Evolutionary conservation across 1,140 invertebrate genomes (phyloP).

Genomic region (Archegozetes longisetosus): DNA sequence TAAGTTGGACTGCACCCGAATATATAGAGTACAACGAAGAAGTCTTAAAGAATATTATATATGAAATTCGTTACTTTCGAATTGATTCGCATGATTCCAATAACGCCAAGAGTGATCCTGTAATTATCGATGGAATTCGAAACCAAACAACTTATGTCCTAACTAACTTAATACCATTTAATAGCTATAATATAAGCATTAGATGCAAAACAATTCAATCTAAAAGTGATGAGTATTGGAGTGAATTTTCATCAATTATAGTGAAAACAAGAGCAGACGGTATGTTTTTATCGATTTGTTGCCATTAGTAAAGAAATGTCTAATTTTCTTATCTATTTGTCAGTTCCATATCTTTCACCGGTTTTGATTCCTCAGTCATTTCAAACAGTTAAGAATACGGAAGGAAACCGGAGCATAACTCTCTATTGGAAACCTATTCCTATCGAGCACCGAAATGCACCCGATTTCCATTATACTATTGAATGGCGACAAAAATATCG

Average conservation of each 20-base stretch:
- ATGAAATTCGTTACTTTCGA: not conserved
- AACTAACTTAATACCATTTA: slow-evolving; percentile 8
- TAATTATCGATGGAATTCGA: not conserved
- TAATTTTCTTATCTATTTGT: too few relatives aligned
- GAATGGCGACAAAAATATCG: not conserved
- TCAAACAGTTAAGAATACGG: slow-evolving; percentile 7
- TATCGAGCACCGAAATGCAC: slow-evolving; percentile 7
- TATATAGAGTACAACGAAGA: not conserved
- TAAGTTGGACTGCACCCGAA: slow-evolving; percentile 2
- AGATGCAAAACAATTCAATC: slow-evolving; percentile 10
- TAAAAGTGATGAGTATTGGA: slow-evolving; percentile 14
- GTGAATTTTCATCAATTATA: slow-evolving; percentile 2
- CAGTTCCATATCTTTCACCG: slow-evolving; percentile 1
- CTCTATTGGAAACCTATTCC: slow-evolving; percentile 17
- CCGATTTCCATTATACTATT: slow-evolving; percentile 10
- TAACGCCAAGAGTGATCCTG: not conserved
- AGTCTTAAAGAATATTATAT: not conserved
- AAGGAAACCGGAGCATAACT: slow-evolving; percentile 8
- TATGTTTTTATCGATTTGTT: slow-evolving; percentile 4
- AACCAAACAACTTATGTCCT: not conserved
- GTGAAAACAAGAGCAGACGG: slow-evolving; percentile 14
- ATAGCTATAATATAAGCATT: slow-evolving; percentile 8
- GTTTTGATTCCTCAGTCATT: slow-evolving; percentile 9
- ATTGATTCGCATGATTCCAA: too few relatives aligned
- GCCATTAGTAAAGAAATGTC: not conserved